phyloP scores from a whole-genome alignment of 2,113 vertebrate genomes.

The Muntiacus reevesi region DNA sequence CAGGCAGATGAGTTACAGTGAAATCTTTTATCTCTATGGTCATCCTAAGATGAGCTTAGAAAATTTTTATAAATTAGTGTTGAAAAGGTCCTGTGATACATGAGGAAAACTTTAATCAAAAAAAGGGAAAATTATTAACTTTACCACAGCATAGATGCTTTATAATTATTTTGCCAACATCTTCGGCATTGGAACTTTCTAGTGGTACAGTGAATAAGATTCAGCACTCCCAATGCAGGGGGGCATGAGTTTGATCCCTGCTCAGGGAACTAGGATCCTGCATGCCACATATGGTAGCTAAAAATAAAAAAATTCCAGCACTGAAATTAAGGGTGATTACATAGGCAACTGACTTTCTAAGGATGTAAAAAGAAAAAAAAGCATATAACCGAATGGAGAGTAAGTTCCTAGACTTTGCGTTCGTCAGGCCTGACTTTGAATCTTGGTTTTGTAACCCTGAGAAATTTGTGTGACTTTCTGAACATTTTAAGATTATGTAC shows the following conservation, averaged over 20 bases:
- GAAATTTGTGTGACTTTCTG: neutral
- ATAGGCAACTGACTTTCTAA: neutral
- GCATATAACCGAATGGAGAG: neutral
- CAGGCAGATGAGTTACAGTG: neutral
- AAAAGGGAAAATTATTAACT: neutral
- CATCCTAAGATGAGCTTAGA: neutral
- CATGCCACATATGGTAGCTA: neutral
- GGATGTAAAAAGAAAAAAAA: neutral
- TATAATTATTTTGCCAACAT: neutral
- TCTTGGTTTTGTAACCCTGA: neutral
- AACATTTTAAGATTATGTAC: neutral
- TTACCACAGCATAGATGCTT: neutral
- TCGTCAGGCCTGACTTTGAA: neutral
- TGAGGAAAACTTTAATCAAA: neutral
- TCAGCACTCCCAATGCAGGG: neutral
- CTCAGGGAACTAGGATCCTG: neutral
- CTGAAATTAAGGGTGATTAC: neutral
- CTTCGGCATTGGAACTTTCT: neutral
- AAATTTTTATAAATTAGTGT: neutral
- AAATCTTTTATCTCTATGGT: neutral
- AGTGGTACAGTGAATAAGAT: neutral
- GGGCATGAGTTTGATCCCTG: neutral
- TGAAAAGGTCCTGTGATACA: neutral
- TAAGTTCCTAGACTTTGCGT: neutral
- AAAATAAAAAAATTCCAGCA: neutral